Base-by-base conservation (phyloP, 2,888 invertebrate species). In the Cantharis rufa region DNA sequence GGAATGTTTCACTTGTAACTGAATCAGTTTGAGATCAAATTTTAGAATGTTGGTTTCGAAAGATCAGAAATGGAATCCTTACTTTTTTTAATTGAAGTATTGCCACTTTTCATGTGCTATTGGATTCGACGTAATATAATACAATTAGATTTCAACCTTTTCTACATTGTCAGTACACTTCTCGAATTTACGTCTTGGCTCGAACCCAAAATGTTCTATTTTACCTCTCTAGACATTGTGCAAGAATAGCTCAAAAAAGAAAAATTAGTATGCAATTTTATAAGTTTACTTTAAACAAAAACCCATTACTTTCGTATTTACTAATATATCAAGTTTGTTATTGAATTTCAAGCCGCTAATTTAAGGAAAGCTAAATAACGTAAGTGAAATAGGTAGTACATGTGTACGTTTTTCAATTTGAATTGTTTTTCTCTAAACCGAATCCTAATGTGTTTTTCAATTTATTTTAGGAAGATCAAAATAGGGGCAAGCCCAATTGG, bases 401-500 rank as follows among this genome's bases (percentile, higher is more conserved):
- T 21, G 68, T 15, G 68, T 2, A 18, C 68, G 3, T 72, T 28
- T 66, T 16, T 13, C 18, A 27, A 15, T 62, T 15, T 61, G 11
- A 10, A 16, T 70, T 62, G 61, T 48, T 48, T 48, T 48, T 32
- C 5, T 13, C 1, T n/a, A 15, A 61, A 62, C 15, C 28, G n/a
- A n/a, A n/a, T 15, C 27, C 13, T 62, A 28, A 21, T 24, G 10
- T 24, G 13, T 63, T 70, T 70, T 15, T 16, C 18, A 3, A 71
- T 70, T 70, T 73, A n/a, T 69, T 79, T 13, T 91, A 99, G 99
- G 99, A 99, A 91, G 99, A 99, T 88, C 95, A 96, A 86, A 99
- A 99, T 90, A 93, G 98, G 88, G 99, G 99, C 83, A 99, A 99
- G 90, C 98, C 99, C 81, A 99, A 99, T 91, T 99, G 99, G 99